A percentile compares a stretch with the other conserved stretches of the same genome.
These are phyloP conservation scores for Mylabris sibirica DNA, from an alignment of 2,888 invertebrate genomes.

Conservation along the genomic window DNA sequence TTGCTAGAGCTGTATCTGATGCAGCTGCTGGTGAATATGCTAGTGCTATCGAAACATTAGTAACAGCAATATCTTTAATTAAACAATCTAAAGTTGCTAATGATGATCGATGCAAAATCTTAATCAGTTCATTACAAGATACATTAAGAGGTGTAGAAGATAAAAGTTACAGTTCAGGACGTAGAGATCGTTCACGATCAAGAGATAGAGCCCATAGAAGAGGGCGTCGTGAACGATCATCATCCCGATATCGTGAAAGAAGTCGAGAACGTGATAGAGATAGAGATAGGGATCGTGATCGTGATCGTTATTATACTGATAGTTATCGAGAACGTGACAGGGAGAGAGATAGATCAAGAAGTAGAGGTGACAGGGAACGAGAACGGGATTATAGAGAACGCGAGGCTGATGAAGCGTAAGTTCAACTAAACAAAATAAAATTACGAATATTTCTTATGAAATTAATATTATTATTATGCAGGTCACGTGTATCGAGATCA, in stretches of 20 bases:
- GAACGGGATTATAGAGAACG: slow-evolving; percentile 78
- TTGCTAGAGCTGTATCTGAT: slow-evolving; percentile 95
- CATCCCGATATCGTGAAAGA: slow-evolving; percentile 64
- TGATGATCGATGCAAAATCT: slow-evolving; percentile 97
- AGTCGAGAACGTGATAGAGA: slow-evolving; percentile 68
- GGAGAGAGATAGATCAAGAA: slow-evolving; percentile 80
- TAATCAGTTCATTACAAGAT: slow-evolving; percentile 91
- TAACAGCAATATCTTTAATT: slow-evolving; percentile 97
- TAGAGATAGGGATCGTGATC: slow-evolving; percentile 63
- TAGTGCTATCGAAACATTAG: slow-evolving; percentile 97
- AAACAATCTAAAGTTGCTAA: slow-evolving; percentile 92
- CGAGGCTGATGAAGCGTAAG: slow-evolving; percentile 80
- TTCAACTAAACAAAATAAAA: slow-evolving; percentile 22
- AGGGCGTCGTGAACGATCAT: slow-evolving; percentile 58
- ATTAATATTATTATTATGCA: slow-evolving; percentile 15
- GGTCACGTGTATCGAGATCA: slow-evolving; percentile 58
- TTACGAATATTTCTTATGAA: too few species aligned
- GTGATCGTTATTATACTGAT: slow-evolving; percentile 60
- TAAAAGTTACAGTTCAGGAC: slow-evolving; percentile 87
- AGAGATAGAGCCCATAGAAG: slow-evolving; percentile 58
- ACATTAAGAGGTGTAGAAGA: slow-evolving; percentile 97
- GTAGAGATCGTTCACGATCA: slow-evolving; percentile 67
- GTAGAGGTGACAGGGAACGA: slow-evolving; percentile 74
- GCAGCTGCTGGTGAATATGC: slow-evolving; percentile 98
- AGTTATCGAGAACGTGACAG: slow-evolving; percentile 68